These are phyloP conservation scores for Aldabrachelys gigantea DNA, from an alignment of 2,113 vertebrate genomes.

Conservation along the genomic window DNA sequence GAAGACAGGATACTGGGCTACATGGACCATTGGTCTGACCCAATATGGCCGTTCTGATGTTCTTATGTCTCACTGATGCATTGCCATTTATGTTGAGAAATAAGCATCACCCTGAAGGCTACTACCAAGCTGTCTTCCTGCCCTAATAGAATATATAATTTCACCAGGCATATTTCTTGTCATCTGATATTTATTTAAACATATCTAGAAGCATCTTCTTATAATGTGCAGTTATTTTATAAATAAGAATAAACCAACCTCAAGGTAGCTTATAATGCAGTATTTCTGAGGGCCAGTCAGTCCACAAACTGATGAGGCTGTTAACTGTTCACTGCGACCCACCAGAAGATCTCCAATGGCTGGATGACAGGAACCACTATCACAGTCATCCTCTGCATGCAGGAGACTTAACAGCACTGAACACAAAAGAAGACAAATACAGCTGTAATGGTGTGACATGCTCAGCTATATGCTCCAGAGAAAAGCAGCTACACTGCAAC, in stretches of 20 bases:
- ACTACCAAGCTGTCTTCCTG: neutral
- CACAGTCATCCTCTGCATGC: slow-evolving; percentile 75
- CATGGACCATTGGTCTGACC: neutral
- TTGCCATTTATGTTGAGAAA: neutral
- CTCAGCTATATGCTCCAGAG: neutral
- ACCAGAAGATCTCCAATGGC: slow-evolving; percentile 83
- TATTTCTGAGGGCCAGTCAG: slow-evolving; percentile 83
- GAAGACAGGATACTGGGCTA: neutral
- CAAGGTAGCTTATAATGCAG: slow-evolving; percentile 90
- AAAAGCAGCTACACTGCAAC: neutral
- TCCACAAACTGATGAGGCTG: slow-evolving; percentile 87
- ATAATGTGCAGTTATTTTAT: neutral
- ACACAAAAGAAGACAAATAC: slow-evolving; percentile 21
- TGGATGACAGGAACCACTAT: slow-evolving; percentile 77
- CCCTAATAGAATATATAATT: neutral
- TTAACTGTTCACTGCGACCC: slow-evolving; percentile 82
- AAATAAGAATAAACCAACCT: slow-evolving; percentile 78
- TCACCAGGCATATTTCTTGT: neutral
- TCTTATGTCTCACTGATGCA: neutral
- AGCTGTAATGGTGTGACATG: neutral
- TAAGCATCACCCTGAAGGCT: neutral
- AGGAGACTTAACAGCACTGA: slow-evolving; percentile 73
- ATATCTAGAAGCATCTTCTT: neutral
- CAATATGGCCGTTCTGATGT: neutral
- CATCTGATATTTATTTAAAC: neutral